Evolutionary conservation across 2,797 vertebrate species (phyloP).

Genomic region (Tragelaphus oryx): DNA sequence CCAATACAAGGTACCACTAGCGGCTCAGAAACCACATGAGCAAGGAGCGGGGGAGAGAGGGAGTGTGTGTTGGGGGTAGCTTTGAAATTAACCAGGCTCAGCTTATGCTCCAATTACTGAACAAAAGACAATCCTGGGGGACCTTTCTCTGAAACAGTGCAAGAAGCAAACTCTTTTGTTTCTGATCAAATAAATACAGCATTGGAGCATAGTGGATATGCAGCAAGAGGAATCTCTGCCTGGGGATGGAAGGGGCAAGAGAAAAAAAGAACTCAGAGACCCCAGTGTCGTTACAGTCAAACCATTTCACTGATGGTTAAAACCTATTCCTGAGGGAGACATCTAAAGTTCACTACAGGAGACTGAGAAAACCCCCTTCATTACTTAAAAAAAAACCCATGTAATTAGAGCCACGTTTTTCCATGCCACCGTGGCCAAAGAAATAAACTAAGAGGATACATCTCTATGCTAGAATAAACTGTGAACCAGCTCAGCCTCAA

Average conservation of each 20-base stretch:
- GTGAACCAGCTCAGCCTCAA: background rate
- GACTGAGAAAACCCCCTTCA: background rate
- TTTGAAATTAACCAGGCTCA: constrained; percentile 68
- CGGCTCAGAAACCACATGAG: constrained; percentile 29
- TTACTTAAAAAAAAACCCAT: background rate
- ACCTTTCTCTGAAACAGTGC: constrained; percentile 43
- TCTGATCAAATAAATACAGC: constrained; percentile 32
- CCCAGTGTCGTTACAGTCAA: background rate
- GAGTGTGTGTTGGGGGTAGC: background rate
- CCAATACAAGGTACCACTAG: constrained; percentile 33
- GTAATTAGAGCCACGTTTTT: background rate
- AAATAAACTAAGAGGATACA: background rate
- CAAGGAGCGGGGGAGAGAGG: background rate
- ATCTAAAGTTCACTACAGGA: background rate
- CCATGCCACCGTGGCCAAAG: background rate
- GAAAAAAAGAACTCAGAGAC: background rate
- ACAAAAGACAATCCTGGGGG: constrained; percentile 64
- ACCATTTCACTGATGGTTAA: background rate
- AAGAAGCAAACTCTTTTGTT: constrained; percentile 63
- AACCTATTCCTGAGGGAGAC: constrained; percentile 32
- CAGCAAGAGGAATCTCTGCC: constrained; percentile 15
- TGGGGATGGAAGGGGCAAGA: background rate
- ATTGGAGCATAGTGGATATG: background rate
- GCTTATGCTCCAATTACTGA: constrained; percentile 64
- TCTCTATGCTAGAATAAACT: background rate